A percentile compares a stretch with the other conserved stretches of the same genome.
phyloP scores from a whole-genome alignment of 2,113 vertebrate species.

The Phrynocephalus versicolor region DNA sequence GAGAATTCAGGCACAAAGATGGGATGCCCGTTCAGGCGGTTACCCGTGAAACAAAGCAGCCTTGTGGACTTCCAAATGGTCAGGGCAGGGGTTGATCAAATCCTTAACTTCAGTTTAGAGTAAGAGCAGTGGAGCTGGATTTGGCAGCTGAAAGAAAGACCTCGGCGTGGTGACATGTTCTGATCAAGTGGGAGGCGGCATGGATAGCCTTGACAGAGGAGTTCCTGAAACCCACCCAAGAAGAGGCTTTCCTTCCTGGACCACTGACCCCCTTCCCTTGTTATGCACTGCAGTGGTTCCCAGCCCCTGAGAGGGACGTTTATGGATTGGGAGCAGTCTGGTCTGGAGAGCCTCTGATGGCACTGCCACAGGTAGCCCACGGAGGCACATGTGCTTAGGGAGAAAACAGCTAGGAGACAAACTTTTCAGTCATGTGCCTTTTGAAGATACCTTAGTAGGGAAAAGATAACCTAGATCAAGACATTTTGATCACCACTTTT shows the following conservation, averaged over 20 bases:
- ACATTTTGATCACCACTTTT: not conserved
- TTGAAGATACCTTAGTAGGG: not conserved
- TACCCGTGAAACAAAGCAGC: not conserved
- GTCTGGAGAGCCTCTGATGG: too few relatives aligned
- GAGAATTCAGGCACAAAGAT: not conserved
- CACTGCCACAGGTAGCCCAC: not conserved
- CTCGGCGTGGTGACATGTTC: not conserved
- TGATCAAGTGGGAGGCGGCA: not conserved
- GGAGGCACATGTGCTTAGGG: not conserved
- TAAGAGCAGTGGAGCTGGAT: not conserved
- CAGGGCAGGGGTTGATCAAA: constrained; percentile 25
- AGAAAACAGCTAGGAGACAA: not conserved
- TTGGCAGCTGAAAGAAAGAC: not conserved
- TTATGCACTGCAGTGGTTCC: not conserved
- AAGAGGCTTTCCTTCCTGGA: too few relatives aligned
- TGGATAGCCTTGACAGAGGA: not conserved
- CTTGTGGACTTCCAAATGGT: too few relatives aligned
- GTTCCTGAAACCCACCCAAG: too few relatives aligned
- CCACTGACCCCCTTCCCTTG: not conserved
- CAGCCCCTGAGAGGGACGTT: too few relatives aligned
- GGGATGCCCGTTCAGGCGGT: constrained; percentile 30
- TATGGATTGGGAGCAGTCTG: too few relatives aligned
- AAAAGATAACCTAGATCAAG: too few relatives aligned
- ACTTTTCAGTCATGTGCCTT: too few relatives aligned
- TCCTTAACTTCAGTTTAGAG: constrained; percentile 12